phyloP scores from a whole-genome alignment of 2,113 vertebrate species.

The Dasypus novemcinctus region DNA sequence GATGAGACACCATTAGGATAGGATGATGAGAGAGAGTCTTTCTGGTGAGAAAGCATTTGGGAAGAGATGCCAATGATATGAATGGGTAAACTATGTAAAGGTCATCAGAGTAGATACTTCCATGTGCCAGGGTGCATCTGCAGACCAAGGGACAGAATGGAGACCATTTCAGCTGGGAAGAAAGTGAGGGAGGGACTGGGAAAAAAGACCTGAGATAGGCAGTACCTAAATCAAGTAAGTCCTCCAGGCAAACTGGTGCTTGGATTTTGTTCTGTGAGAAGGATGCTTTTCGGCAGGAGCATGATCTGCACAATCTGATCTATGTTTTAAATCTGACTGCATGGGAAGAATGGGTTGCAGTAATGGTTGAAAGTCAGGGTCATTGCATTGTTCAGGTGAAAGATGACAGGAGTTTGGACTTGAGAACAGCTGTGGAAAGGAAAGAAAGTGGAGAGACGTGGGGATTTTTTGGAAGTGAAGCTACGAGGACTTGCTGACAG shows the following conservation, averaged over 20 bases:
- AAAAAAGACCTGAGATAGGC: not conserved
- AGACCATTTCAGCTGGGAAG: not conserved
- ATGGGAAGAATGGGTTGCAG: not conserved
- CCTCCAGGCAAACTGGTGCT: not conserved
- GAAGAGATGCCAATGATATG: not conserved
- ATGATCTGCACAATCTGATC: not conserved
- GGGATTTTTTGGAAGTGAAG: not conserved
- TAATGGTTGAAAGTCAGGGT: not conserved
- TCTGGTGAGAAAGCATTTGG: not conserved
- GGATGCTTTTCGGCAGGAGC: not conserved
- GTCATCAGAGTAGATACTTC: not conserved
- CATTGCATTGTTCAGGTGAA: not conserved
- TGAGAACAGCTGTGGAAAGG: not conserved
- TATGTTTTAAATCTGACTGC: not conserved
- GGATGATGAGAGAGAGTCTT: not conserved
- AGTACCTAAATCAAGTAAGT: not conserved
- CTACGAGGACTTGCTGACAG: not conserved
- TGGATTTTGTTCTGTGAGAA: not conserved
- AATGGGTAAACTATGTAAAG: not conserved
- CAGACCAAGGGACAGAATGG: not conserved
- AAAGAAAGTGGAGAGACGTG: not conserved
- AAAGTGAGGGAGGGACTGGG: not conserved
- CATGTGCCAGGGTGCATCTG: not conserved
- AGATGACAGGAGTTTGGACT: not conserved
- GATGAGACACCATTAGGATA: not conserved